phyloP scores from a whole-genome alignment of 1,140 invertebrate species.

The Capitella teleta region DNA sequence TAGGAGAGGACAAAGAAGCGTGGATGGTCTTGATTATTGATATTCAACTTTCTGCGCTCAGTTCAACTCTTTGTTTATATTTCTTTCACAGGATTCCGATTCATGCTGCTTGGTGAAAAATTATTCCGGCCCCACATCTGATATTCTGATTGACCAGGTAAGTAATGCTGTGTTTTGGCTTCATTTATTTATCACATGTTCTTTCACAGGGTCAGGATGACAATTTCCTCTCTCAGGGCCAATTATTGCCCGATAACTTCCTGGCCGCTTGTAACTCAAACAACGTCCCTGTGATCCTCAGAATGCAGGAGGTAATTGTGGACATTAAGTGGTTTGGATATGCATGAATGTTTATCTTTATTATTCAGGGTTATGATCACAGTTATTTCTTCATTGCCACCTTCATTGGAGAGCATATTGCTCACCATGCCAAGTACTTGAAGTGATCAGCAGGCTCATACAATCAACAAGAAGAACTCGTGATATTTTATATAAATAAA shows the following conservation, averaged over 20 bases:
- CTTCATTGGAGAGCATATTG: constrained; percentile 88
- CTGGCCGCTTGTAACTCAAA: constrained; percentile 58
- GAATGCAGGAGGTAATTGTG: constrained; percentile 55
- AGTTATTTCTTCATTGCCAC: constrained; percentile 89
- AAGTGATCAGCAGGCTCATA: too few relatives aligned
- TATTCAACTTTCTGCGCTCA: too few relatives aligned
- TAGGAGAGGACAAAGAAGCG: constrained; percentile 54
- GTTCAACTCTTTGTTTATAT: too few relatives aligned
- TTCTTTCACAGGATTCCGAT: constrained; percentile 60
- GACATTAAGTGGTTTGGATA: background rate
- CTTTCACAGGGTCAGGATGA: constrained; percentile 66
- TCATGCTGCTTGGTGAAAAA: constrained; percentile 68
- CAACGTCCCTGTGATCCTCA: constrained; percentile 59
- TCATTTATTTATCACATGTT: too few relatives aligned
- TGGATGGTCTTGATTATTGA: too few relatives aligned
- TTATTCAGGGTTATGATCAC: constrained; percentile 73
- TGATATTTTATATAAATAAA: too few relatives aligned
- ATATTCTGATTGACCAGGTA: constrained; percentile 86
- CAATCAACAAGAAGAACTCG: too few relatives aligned
- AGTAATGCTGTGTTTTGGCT: constrained; percentile 7
- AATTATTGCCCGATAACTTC: constrained; percentile 79
- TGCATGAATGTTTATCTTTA: background rate
- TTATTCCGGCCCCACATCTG: constrained; percentile 68
- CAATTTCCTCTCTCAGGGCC: constrained; percentile 62
- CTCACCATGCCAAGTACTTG: constrained; percentile 64